phyloP scores from a whole-genome alignment of 1,140 invertebrate species.

The Nautilus pompilius region DNA sequence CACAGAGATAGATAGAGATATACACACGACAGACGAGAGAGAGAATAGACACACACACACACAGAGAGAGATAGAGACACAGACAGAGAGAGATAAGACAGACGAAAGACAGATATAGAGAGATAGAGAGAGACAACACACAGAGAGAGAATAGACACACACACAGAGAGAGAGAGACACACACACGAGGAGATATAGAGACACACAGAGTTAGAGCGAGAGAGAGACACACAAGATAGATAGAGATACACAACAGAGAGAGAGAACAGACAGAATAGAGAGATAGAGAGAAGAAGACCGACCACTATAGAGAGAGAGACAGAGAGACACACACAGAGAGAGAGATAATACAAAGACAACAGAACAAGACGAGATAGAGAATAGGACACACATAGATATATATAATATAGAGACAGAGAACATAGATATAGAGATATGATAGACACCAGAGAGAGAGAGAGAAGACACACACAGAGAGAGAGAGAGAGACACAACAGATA shows the following conservation, averaged over 20 bases:
- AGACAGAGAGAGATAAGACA: no score
- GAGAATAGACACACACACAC: no score
- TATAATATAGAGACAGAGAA: no score
- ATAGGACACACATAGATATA: background rate
- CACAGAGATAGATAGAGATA: background rate
- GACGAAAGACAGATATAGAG: no score
- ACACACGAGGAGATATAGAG: background rate
- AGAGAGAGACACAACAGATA: no score
- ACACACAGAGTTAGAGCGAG: background rate
- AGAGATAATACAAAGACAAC: background rate
- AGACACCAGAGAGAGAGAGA: no score
- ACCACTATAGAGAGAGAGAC: background rate
- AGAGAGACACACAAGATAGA: background rate
- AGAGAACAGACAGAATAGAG: background rate
- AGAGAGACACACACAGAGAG: background rate
- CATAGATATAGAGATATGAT: no score
- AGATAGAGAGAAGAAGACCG: background rate
- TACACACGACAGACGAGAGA: no score
- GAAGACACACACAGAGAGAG: no score
- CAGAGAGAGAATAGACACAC: background rate
- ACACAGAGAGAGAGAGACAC: background rate
- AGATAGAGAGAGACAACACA: background rate
- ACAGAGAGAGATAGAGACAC: background rate
- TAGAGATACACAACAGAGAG: no score
- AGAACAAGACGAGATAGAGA: background rate